phyloP scores from a whole-genome alignment of 1,140 invertebrate genomes.

The Holcopasites calliopsidis region DNA sequence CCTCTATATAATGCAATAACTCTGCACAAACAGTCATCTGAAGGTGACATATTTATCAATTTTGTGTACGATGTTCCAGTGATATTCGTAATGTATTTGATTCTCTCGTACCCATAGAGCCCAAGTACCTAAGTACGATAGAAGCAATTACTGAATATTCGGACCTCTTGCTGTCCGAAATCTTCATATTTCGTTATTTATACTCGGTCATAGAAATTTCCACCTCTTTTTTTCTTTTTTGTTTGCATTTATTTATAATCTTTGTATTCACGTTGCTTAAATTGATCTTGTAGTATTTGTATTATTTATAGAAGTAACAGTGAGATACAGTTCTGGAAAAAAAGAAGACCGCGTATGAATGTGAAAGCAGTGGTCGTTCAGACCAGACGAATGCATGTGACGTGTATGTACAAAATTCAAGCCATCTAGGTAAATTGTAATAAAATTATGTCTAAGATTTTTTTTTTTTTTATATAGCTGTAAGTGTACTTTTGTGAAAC shows the following conservation, averaged over 20 bases:
- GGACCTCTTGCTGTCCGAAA: slow-evolving; percentile 1
- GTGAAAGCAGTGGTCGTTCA: neutral
- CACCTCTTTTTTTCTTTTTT: slow-evolving; percentile 20
- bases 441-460: slow-evolving; percentile 48
- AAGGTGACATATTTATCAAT: slow-evolving; percentile 25
- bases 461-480: slow-evolving; percentile 51
- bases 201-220: slow-evolving; percentile 11
- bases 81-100: slow-evolving; percentile 32
- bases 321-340: slow-evolving; percentile 7
- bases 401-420: slow-evolving; percentile 55
- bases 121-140: slow-evolving; percentile 8
- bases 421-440: slow-evolving; percentile 58
- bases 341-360: slow-evolving; percentile 4
- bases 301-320: slow-evolving; percentile 46
- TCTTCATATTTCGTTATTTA: slow-evolving; percentile 33
- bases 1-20: slow-evolving; percentile 27
- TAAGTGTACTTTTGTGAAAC: slow-evolving; percentile 46
- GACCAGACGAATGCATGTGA: slow-evolving; percentile 32
- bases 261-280: slow-evolving; percentile 44
- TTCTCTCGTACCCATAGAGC: slow-evolving; percentile 28
- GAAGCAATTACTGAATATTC: slow-evolving; percentile 4
- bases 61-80: slow-evolving; percentile 37
- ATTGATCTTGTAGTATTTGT: slow-evolving; percentile 51
- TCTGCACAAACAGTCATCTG: slow-evolving; percentile 14
- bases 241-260: slow-evolving; percentile 58